Evolutionary conservation across 2,888 invertebrate species (phyloP).

Genomic region (Unio delphinus): DNA sequence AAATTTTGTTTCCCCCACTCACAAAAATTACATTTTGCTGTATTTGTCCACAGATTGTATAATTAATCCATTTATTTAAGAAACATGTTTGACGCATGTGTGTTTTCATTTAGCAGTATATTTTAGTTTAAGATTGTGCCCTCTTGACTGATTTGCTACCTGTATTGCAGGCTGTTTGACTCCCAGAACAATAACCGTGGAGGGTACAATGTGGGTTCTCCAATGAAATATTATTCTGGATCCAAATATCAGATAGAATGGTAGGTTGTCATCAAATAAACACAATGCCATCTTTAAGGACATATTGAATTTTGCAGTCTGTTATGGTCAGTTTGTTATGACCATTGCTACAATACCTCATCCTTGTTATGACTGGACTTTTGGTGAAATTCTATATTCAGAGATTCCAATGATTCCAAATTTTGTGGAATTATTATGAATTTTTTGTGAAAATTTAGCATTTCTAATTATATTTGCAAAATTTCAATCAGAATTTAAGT

Average conservation of each 20-base stretch:
- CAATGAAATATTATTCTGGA: slow-evolving; percentile 67
- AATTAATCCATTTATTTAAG: neutral
- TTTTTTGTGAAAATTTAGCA: too few species aligned
- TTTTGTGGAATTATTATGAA: too few species aligned
- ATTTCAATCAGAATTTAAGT: too few species aligned
- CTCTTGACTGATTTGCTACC: slow-evolving; percentile 6
- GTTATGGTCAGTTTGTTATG: neutral
- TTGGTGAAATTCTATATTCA: too few species aligned
- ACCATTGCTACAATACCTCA: too few species aligned
- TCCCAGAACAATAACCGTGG: slow-evolving; percentile 71
- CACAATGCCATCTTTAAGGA: neutral
- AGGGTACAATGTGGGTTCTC: slow-evolving; percentile 69
- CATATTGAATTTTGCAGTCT: neutral
- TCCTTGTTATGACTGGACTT: too few species aligned
- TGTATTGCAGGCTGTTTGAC: slow-evolving; percentile 67
- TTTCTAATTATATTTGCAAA: too few species aligned
- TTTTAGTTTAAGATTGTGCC: neutral
- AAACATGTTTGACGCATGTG: neutral
- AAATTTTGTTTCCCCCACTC: too few species aligned
- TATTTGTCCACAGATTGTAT: too few species aligned
- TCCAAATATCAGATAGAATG: slow-evolving; percentile 69
- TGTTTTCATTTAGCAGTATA: neutral
- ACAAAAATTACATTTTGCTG: too few species aligned
- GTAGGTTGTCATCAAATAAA: slow-evolving; percentile 42
- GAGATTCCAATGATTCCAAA: too few species aligned